Evolutionary conservation across 2,113 vertebrate species (phyloP).

Genomic region (Trogon melanurus): DNA sequence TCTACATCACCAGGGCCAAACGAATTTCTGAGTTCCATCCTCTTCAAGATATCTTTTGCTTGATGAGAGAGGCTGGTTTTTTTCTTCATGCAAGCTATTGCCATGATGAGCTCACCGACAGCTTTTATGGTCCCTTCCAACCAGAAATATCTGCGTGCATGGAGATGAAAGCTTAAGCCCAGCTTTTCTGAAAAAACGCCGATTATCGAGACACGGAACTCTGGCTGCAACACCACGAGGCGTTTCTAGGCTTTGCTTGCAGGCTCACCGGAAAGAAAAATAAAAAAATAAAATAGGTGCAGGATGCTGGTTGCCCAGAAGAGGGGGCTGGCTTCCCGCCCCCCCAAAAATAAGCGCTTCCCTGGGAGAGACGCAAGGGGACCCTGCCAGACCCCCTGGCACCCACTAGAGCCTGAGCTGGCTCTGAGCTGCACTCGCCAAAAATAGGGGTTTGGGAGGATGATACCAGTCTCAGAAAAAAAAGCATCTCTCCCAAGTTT

Average conservation of each 20-base stretch:
- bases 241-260: fast-evolving
- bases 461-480: neutral
- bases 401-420: no score
- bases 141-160: fast-evolving
- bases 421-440: neutral
- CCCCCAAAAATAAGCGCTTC: neutral
- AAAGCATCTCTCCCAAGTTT: no score
- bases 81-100: neutral
- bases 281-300: neutral
- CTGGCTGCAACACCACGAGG: fast-evolving
- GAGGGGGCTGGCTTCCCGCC: neutral
- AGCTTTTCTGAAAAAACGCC: no score
- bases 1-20: neutral
- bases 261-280: neutral
- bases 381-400: no score
- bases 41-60: neutral
- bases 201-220: fast-evolving
- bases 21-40: neutral
- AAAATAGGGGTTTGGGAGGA: neutral
- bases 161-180: no score
- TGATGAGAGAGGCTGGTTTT: neutral
- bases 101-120: neutral
- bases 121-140: neutral
- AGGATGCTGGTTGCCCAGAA: neutral
- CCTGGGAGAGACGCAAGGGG: no score